Evolutionary conservation across 2,113 vertebrate genomes (phyloP), one percentile per base, ranked within the genome.

Genomic region (Phylloscopus trochiloides): DNA sequence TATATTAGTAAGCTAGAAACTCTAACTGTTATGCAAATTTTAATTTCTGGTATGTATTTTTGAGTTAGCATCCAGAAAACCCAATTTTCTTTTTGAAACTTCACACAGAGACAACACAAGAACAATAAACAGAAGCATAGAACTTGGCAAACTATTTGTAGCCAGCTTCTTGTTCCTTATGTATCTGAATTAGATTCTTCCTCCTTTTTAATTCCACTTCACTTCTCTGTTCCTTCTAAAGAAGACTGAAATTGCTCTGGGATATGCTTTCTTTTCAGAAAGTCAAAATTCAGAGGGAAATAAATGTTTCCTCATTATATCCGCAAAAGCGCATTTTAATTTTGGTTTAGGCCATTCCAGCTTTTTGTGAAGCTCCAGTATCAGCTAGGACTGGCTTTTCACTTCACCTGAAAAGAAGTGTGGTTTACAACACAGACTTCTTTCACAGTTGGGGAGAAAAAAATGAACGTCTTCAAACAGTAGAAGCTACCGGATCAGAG

Each of bases 11-110:
- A 86, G 34, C 43, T 20, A 63, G 73, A 92, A 97, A 87, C 40
- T 86, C 25, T 75, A 87, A 68, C 47, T 81, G 34, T 62, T 79
- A 96, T 50, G 88, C 72, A 95, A 96, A 97, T 94, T 75, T 88
- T 81, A 11, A 34, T 42, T 94, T 92, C 73, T 76, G 67, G 34
- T 57, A 81, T 12, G 26, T 68, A 42, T 87, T 96, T 95, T 83
- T 84, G 43, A 36, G 59, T 91, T 78, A 84, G 63, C 66, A 75
- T 75, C 24, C 40, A 97, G 57, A 88, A 96, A 90, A 71, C 2
- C 0, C 9, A 19, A 55, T 68, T 89, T 96, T 58, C 52, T 58
- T 87, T 93, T 78, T 83, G 31, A 92, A 62, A 94, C 36, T 79
- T 52, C 72, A 84, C 43, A 84, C 67, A 81, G 77, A 80, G 86